Evolutionary conservation across 2,888 invertebrate species (phyloP).

Genomic region (Parasteatoda lunata): DNA sequence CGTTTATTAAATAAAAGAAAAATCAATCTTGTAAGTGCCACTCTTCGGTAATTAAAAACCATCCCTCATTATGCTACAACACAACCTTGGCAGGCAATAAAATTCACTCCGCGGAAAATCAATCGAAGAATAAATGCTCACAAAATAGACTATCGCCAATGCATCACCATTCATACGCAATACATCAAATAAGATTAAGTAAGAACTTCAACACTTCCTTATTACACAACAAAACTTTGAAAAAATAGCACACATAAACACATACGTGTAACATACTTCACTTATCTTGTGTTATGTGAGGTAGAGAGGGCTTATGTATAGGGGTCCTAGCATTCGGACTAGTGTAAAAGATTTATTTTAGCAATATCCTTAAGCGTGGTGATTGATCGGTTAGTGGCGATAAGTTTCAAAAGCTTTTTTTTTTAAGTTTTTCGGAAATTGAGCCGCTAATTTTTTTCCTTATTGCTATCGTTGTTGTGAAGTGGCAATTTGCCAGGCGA

Average conservation of each 20-base stretch:
- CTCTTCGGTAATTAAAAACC: not conserved
- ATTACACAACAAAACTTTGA: not conserved
- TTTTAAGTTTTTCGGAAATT: too few species aligned
- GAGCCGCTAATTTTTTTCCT: too few species aligned
- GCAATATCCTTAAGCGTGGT: conserved; percentile 30
- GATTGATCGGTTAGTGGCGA: conserved; percentile 42
- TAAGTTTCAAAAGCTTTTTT: not conserved
- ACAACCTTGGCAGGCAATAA: not conserved
- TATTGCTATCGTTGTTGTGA: too few species aligned
- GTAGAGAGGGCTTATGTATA: not conserved
- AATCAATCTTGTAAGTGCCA: too few species aligned
- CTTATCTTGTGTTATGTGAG: not conserved
- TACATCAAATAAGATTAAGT: conserved; percentile 58
- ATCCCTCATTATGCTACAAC: not conserved
- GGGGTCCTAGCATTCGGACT: too few species aligned
- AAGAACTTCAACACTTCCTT: conserved; percentile 39
- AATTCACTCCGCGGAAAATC: not conserved
- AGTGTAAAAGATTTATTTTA: conserved; percentile 20
- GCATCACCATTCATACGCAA: conserved; percentile 54
- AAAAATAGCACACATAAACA: too few species aligned
- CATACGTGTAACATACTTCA: not conserved
- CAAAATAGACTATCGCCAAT: conserved; percentile 12
- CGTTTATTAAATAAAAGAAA: too few species aligned
- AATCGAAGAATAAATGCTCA: not conserved
- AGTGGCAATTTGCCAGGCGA: conserved; percentile 59